Evolutionary conservation across 2,888 invertebrate species (phyloP), one percentile per base, ranked within the genome.

Genomic region (Amorpha juglandis): DNA sequence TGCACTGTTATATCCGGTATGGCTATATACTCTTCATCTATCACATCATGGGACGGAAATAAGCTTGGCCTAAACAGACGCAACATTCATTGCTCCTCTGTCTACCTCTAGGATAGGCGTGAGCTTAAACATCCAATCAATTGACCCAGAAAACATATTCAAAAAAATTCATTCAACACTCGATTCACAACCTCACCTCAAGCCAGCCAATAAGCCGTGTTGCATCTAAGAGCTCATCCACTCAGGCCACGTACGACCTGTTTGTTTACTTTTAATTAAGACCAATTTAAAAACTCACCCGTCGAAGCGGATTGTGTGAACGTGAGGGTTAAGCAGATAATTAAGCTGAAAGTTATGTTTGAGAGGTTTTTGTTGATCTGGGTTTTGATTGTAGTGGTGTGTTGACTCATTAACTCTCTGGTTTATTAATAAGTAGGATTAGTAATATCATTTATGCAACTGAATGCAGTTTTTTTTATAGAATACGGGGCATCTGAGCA

Each of bases 251-350:
- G 63, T 63, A 63, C 63, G 1, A n/a, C 35, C 35, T 48, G 71
- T 77, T 79, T 84, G 83, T 82, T 84, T 86, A 80, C 82, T 80
- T 84, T 86, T 85, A 86, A 86, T 86, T 86, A 86, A 83, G 79
- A 79, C 75, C 79, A 79, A 83, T 84, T 78, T 81, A 80, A 84
- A 82, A 85, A 80, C 77, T 82, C 73, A 12, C 38, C 58, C 42
- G 58, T 14, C 14, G 12, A 0, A 38, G 19, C 19, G 58, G 58
- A 42, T 19, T 58, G 53, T 58, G 58, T 58, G 58, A 58, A 19
- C 19, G 58, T 19, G 58, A 38, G 16, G 58, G 58, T 58, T 58
- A 58, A 58, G 58, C 9, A 58, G 21, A 58, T 58, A 58, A 58
- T 58, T 21, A 58, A 58, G 58, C 58, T 27, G 52, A 38, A 19